Percentiles rank a stretch among this genome's conserved stretches.
Conservation (phyloP, 2,113 vertebrate species). For the Muscicapa adusta region DNA sequence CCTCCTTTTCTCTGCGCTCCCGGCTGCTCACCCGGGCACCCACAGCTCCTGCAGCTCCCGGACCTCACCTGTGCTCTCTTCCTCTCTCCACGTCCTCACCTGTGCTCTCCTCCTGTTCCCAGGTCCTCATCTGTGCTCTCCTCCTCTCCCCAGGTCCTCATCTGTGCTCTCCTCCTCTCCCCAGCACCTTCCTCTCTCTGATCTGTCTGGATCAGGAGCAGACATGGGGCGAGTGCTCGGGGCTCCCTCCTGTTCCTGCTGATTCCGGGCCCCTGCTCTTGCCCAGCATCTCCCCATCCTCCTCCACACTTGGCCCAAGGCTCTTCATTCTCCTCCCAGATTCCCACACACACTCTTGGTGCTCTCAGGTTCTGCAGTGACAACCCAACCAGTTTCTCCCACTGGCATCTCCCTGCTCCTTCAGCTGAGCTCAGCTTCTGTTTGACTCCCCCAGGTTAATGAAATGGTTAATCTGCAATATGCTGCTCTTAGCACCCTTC, state of each 20-base stretch:
- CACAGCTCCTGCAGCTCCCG: neutral
- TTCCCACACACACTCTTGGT: neutral
- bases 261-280: neutral
- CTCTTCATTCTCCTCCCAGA: neutral
- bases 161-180: neutral
- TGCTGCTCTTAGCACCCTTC: neutral
- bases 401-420: neutral
- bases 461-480: neutral
- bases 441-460: neutral
- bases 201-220: neutral
- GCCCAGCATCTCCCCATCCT: neutral
- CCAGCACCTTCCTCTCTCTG: neutral
- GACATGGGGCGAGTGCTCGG: rapidly evolving
- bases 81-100: too few relatives aligned
- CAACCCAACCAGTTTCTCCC: neutral
- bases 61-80: too few relatives aligned
- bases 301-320: neutral
- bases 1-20: neutral
- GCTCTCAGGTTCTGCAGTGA: neutral
- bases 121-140: neutral
- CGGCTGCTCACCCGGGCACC: rapidly evolving
- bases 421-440: neutral
- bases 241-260: neutral
- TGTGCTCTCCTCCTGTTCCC: neutral
- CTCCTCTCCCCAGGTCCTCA: neutral